A percentile compares a stretch with the other conserved stretches of the same genome.
phyloP scores from a whole-genome alignment of 2,888 invertebrate species.

The Colletes collaris region DNA sequence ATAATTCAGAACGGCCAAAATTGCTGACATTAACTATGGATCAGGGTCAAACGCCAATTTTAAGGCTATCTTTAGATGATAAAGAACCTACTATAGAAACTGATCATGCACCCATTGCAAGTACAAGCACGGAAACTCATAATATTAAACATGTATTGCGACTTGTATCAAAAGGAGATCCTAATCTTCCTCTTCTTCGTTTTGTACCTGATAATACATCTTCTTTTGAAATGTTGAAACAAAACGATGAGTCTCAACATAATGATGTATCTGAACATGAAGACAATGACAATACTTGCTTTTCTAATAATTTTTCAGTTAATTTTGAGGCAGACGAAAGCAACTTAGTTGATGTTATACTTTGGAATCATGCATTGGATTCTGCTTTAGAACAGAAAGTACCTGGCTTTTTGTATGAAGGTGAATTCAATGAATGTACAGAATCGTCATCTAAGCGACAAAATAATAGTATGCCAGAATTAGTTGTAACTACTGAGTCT shows the following conservation, averaged over 20 bases:
- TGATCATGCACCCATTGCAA: background rate
- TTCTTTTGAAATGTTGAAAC: conserved; percentile 27
- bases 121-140: conserved; percentile 39
- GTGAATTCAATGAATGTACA: conserved; percentile 61
- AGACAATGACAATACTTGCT: conserved; percentile 49
- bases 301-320: conserved; percentile 65
- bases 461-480: conserved; percentile 52
- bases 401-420: conserved; percentile 69
- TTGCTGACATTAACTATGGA: conserved; percentile 73
- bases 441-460: conserved; percentile 59
- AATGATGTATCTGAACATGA: conserved; percentile 9
- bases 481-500: conserved; percentile 62
- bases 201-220: conserved; percentile 69
- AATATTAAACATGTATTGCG: conserved; percentile 71
- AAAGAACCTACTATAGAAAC: conserved; percentile 22
- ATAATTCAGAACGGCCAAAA: conserved; percentile 71
- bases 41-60: conserved; percentile 74
- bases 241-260: conserved; percentile 16
- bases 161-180: conserved; percentile 72
- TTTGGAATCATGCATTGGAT: conserved; percentile 78
- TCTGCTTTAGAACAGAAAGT: conserved; percentile 74
- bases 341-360: conserved; percentile 70
- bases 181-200: conserved; percentile 70
- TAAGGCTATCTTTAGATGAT: conserved; percentile 74
- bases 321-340: conserved; percentile 33